Evolutionary conservation across 2,113 vertebrate species (phyloP).

Genomic region (Willisornis vidua): DNA sequence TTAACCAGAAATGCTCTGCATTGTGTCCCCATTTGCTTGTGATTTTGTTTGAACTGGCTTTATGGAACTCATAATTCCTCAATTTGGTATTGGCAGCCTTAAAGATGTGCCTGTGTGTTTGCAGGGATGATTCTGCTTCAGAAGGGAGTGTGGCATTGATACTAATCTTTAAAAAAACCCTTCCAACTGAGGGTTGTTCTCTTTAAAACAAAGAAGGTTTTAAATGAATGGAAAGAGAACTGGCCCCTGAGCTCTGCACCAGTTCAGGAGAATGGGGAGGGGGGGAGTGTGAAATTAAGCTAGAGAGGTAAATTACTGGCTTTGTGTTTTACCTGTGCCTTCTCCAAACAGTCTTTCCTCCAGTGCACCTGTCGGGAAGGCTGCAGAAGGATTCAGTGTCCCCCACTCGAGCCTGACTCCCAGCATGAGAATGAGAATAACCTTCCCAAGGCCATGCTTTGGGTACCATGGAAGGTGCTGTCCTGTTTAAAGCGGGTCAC

Average conservation of each 20-base stretch:
- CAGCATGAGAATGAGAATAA: background rate
- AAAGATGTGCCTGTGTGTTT: background rate
- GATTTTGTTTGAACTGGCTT: slow-evolving; percentile 14
- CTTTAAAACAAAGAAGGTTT: slow-evolving; percentile 52
- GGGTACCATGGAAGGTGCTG: rapidly evolving
- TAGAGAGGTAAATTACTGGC: slow-evolving; percentile 48
- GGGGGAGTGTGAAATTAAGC: slow-evolving; percentile 22
- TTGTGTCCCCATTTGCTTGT: rapidly evolving
- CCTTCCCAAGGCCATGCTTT: background rate
- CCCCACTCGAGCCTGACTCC: background rate
- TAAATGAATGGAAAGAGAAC: slow-evolving; percentile 31
- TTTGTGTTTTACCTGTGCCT: slow-evolving; percentile 38
- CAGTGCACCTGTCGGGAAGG: slow-evolving; percentile 12
- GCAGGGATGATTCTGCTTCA: background rate
- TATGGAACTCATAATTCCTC: background rate
- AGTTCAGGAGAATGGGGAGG: background rate
- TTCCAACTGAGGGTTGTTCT: background rate
- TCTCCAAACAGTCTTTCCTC: slow-evolving; percentile 49
- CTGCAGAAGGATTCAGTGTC: background rate
- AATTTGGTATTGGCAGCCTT: background rate
- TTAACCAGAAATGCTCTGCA: slow-evolving; percentile 30
- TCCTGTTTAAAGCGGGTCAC: background rate
- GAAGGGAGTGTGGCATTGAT: background rate
- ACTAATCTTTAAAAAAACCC: slow-evolving; percentile 43
- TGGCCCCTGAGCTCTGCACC: background rate